These are phyloP conservation scores for Phrynocephalus versicolor DNA, from an alignment of 2,113 vertebrate genomes.

Conservation along the genomic window DNA sequence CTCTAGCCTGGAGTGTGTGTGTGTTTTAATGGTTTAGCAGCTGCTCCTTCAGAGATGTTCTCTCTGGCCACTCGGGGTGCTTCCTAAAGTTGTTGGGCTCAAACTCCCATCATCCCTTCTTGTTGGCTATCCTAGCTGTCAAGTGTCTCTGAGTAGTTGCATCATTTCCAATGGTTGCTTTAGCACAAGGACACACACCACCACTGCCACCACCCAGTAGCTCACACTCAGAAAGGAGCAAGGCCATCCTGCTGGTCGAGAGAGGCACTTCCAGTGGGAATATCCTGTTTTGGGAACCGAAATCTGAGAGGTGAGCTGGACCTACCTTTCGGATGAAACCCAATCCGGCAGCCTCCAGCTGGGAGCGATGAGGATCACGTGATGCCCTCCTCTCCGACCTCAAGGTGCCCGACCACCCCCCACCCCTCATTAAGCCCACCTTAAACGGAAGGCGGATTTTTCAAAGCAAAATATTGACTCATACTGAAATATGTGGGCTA, in stretches of 20 bases:
- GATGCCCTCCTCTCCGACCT: not conserved
- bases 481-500: not conserved
- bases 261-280: no score
- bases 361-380: not conserved
- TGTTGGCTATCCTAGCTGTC: not conserved
- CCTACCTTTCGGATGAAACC: not conserved
- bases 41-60: no score
- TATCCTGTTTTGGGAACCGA: not conserved
- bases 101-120: not conserved
- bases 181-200: not conserved
- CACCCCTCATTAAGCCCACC: no score
- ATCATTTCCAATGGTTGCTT: not conserved
- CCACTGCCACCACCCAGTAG: not conserved
- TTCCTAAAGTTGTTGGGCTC: not conserved
- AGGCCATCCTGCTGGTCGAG: not conserved
- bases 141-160: not conserved
- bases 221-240: not conserved
- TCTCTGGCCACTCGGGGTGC: no score
- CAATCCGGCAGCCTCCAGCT: not conserved
- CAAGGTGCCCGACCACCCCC: not conserved
- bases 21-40: not conserved
- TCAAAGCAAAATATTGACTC: constrained; percentile 8
- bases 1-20: no score
- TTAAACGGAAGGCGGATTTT: not conserved
- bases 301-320: not conserved